A percentile compares a stretch with the other conserved stretches of the same genome.
Evolutionary conservation across 2,113 vertebrate genomes (phyloP).

Genomic region (Coryphaenoides rupestris): DNA sequence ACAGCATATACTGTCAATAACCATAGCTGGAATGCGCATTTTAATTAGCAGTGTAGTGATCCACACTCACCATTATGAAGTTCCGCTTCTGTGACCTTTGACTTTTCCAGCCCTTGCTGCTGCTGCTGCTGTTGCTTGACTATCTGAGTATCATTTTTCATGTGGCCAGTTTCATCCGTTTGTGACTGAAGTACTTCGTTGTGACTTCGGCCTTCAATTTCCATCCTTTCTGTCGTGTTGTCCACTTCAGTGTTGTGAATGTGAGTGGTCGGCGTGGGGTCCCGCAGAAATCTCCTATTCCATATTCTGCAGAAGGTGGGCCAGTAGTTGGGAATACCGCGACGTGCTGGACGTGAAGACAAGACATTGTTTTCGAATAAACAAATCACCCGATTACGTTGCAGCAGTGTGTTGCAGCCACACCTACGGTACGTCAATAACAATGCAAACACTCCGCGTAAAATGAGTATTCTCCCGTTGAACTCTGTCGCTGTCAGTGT

Average conservation of each 20-base stretch:
- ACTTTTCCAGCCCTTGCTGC: conserved; percentile 31
- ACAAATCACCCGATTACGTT: too few relatives aligned
- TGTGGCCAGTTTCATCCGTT: conserved; percentile 25
- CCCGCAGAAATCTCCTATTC: conserved; percentile 27
- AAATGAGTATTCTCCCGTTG: too few relatives aligned
- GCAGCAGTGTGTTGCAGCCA: too few relatives aligned
- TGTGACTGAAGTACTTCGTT: conserved; percentile 41
- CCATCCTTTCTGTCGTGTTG: conserved; percentile 22
- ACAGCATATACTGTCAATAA: too few relatives aligned
- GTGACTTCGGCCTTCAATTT: conserved; percentile 43
- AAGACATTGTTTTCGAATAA: neutral
- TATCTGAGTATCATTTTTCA: conserved; percentile 10
- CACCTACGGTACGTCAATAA: too few relatives aligned
- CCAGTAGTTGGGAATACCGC: conserved; percentile 14
- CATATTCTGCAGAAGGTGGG: conserved; percentile 30
- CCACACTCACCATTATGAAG: conserved; percentile 59
- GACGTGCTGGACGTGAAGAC: conserved; percentile 11
- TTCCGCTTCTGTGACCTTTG: conserved; percentile 17
- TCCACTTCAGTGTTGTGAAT: conserved; percentile 35
- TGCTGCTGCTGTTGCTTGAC: too few relatives aligned
- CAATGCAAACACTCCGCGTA: too few relatives aligned
- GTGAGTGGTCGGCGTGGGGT: conserved; percentile 25
- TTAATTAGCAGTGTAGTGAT: neutral
- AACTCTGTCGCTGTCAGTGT: too few relatives aligned
- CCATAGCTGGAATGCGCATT: too few relatives aligned